Base-by-base conservation (phyloP, 2,888 invertebrate genomes). In the Xylota segnis region DNA sequence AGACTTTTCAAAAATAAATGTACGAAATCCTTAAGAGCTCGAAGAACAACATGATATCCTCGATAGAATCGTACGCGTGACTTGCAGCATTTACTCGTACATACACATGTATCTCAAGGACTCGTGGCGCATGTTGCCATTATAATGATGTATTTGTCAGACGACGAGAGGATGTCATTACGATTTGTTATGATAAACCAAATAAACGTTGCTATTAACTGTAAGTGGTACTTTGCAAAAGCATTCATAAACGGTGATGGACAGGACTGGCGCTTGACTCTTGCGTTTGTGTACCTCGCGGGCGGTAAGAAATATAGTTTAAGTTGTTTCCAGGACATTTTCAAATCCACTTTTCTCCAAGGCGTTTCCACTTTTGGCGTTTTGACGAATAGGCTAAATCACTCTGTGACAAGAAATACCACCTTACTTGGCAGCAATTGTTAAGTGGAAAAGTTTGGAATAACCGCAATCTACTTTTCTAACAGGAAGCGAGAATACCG, bases 371-470 rank as follows among this genome's bases (percentile, higher is more conserved):
- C 68, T 79, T 84, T 56, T 70, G 58, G 63, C 75, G 74, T 75
- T 79, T 79, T 66, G 83, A 84, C 83, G 70, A 70, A 84, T 84
- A 79, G 79, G 58, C 79, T 50, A 70, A 79, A 84, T 79, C 79
- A 84, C 43, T 79, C 63, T 63, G 58, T 74, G 74, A 79, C 79
- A 75, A 70, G 65, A 43, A 58, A 63, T 79, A 75, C 50, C 74
- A 77, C 56, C 61, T 50, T 70, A 34, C 50, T 52, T 56, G 56
- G 45, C 56, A 65, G 32, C 40, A 43, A 76, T 32, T 58, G 63
- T 43, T 58, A 79, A 84, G 83, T 84, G 74, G 83, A 79, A 84
- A 84, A 84, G 79, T 79, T 79, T 59, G 52, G 75, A 54, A 72
- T 68, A 78, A 72, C 72, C 61, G 72, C 83, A 78, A 61, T 83